Base-by-base conservation (phyloP, 2,888 invertebrate genomes). In the Ceratothoa steindachneri region DNA sequence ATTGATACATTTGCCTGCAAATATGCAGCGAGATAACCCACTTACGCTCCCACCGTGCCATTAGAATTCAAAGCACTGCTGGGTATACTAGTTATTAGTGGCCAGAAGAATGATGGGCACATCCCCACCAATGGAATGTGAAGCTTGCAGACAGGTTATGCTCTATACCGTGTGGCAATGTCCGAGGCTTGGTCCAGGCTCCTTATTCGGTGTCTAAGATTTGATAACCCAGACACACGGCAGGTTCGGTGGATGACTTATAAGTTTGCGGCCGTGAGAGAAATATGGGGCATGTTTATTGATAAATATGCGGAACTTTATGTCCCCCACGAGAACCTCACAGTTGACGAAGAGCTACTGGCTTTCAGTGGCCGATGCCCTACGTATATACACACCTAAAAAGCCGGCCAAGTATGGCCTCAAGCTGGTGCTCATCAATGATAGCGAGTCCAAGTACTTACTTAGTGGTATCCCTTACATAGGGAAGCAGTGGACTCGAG, bases 401-500 rank as follows among this genome's bases (percentile, higher is more conserved):
- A 69, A 69, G 22, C 69, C 53, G 24, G 27, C 53, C 15, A 69
- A 69, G 55, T 68, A 68, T 31, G 41, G 31, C 19, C n/a, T 68
- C 30, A 68, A 68, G 41, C 41, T 68, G 12, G 68, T 68, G n/a
- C 30, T 68, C 31, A 31, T 31, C 30, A 31, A 31, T 68, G 68
- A 68, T 31, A 30, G 29, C 7, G 22, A 67, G 30, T 4, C 67
- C n/a, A 30, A 29, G 3, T 67, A 67, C 67, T 30, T 67, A 30
- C 67, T 67, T 4, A 22, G 67, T 67, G 67, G 81, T 22, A 82
- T 81, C 70, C 83, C 83, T 60, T 84, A 84, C 80, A 31, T 82
- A 5, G 83, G 82, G 70, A 82, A 79, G 71, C 71, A 66, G 65
- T 52, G 30, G 28, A 72, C 72, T 1, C 2, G 24, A 41, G 9